Conservation (phyloP, 2,888 invertebrate species). For the Coecobrya sp. region DNA sequence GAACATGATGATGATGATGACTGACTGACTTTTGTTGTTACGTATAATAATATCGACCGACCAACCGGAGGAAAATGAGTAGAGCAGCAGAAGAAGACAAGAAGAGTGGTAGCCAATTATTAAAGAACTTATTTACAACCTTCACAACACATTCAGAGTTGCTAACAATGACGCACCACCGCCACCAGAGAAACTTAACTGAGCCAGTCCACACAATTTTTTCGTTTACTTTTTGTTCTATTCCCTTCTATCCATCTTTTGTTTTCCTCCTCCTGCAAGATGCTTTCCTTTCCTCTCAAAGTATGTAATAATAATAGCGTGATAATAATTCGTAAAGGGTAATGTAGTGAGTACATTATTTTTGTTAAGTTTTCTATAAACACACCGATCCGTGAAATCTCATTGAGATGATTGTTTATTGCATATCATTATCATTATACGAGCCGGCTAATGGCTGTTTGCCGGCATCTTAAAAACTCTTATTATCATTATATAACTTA, state of each 20-base stretch:
- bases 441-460: slow-evolving; percentile 78
- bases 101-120: slow-evolving; percentile 72
- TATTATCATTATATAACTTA: slow-evolving; percentile 56
- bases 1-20: slow-evolving; percentile 48
- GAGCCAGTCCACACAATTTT: not conserved
- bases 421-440: slow-evolving; percentile 81
- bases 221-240: not conserved
- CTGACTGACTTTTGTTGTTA: slow-evolving; percentile 71
- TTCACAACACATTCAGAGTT: slow-evolving; percentile 50
- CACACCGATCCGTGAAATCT: slow-evolving; percentile 82
- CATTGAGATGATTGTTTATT: slow-evolving; percentile 82
- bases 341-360: slow-evolving; percentile 74
- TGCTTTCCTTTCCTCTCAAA: not conserved
- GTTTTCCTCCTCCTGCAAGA: not conserved
- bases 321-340: slow-evolving; percentile 45
- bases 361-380: slow-evolving; percentile 69
- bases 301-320: slow-evolving; percentile 46
- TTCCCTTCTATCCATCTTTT: not conserved
- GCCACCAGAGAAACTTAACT: too few species aligned
- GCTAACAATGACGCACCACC: slow-evolving; percentile 48
- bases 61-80: slow-evolving; percentile 29
- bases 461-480: slow-evolving; percentile 77
- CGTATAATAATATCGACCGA: slow-evolving; percentile 41
- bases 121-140: slow-evolving; percentile 59
- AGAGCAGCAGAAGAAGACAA: slow-evolving; percentile 11